These are phyloP conservation scores for Psittacula echo DNA, from an alignment of 2,797 vertebrate species.

Conservation along the genomic window DNA sequence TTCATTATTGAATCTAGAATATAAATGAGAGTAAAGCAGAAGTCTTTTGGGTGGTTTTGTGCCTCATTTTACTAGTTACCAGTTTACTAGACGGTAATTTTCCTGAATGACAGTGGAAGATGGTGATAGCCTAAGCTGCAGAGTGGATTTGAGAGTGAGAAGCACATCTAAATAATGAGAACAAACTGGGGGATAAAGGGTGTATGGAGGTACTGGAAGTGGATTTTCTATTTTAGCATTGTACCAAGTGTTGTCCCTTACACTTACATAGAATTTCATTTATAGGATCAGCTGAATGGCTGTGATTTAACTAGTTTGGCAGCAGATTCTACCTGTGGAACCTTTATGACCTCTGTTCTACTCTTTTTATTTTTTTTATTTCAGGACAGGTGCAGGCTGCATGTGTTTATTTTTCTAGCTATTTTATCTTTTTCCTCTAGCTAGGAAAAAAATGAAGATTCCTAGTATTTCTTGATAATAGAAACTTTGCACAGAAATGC, in stretches of 20 bases:
- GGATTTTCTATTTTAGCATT: conserved; percentile 1
- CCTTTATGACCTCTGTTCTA: neutral
- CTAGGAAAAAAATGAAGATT: neutral
- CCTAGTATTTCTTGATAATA: neutral
- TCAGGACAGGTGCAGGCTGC: neutral
- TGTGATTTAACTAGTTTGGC: neutral
- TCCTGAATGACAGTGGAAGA: neutral
- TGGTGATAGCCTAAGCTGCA: neutral
- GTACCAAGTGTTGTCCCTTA: neutral
- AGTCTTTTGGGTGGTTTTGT: neutral
- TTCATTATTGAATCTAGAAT: neutral
- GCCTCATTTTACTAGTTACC: neutral
- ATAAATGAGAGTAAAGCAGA: neutral
- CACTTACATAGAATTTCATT: conserved; percentile 14
- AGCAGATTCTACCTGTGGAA: neutral
- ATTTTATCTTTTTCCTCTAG: neutral
- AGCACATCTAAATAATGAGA: neutral
- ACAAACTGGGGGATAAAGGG: neutral
- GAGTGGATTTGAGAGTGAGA: neutral
- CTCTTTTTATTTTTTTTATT: neutral
- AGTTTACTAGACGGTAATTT: neutral
- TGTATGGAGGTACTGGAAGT: neutral
- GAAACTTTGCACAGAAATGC: neutral
- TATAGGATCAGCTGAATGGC: conserved; percentile 1
- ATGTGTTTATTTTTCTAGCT: neutral